Evolutionary conservation across 1,140 invertebrate genomes (phyloP).

Genomic region (Mycetomoellerius zeteki): DNA sequence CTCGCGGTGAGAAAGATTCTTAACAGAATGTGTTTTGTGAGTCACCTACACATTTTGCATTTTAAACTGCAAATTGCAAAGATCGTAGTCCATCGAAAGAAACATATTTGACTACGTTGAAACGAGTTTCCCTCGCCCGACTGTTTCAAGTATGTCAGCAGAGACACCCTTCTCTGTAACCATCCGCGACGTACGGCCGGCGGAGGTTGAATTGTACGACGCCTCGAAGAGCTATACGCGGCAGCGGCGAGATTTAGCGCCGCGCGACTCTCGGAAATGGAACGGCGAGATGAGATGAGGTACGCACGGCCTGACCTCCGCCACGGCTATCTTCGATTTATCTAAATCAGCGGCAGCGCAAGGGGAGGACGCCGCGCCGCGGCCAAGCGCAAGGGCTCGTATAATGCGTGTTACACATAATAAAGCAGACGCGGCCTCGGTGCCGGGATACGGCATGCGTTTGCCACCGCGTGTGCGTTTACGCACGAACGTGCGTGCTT

Average conservation of each 20-base stretch:
- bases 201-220: slow-evolving; percentile 34
- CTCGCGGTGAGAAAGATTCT: not conserved
- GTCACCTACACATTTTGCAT: not conserved
- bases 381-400: slow-evolving; percentile 63
- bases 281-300: slow-evolving; percentile 55
- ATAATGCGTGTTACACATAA: slow-evolving; percentile 76
- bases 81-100: slow-evolving; percentile 3
- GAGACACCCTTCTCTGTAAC: not conserved
- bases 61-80: not conserved
- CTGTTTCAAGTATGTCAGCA: not conserved
- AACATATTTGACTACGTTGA: not conserved
- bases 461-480: slow-evolving; percentile 24
- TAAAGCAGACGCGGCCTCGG: slow-evolving; percentile 65
- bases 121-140: slow-evolving; percentile 4
- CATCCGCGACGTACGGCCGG: slow-evolving; percentile 23
- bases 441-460: slow-evolving; percentile 53
- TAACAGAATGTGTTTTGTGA: not conserved
- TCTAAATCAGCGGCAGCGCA: slow-evolving; percentile 79
- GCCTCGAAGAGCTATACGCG: slow-evolving; percentile 41
- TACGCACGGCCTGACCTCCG: slow-evolving; percentile 42
- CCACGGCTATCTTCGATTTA: slow-evolving; percentile 77
- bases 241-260: slow-evolving; percentile 46
- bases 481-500: slow-evolving; percentile 18
- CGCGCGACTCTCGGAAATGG: slow-evolving; percentile 56
- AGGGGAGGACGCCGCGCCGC: slow-evolving; percentile 26